Evolutionary conservation across 2,797 vertebrate genomes (phyloP), one percentile per base, ranked within the genome.

Genomic region (Florisuga fusca): DNA sequence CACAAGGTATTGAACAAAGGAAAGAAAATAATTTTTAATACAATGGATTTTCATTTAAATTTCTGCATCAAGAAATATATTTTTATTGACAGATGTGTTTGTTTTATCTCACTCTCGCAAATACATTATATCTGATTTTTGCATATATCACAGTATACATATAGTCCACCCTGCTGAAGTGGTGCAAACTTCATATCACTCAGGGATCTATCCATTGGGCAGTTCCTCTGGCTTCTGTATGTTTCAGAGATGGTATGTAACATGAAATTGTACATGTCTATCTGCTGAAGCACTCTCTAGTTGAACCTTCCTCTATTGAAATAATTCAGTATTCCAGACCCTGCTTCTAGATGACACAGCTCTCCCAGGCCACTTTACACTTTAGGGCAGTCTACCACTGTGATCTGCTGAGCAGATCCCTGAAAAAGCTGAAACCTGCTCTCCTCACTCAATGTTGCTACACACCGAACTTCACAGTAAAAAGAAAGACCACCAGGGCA

Each of bases 211-310:
- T 38, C 63, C 36, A 9, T 12, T 46, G 58, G 14, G 20, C 36
- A n/a, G 23, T 38, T 76, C 0, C 1, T 43, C 48, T 25, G 27
- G 23, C 54, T 72, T 11, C 74, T 80, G 2, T 10, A 8, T 17
- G 19, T 63, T 63, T 34, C 54, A 54, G 33, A 43, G 27, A 12
- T 38, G 58, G 9, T 4, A 27, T 27, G 17, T 23, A 6, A 0
- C 8, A 21, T 0, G 4, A n/a, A 15, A 14, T 22, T 38, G 12
- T 25, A 4, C 6, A 7, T 34, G 27, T n/a, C 45, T n/a, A 9
- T 50, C 55, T 90, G 51, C 26, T 64, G 20, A 51, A 64, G 26
- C 8, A 26, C 4, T 50, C 50, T 77, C 18, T 68, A 45, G 18
- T 54, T 58, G 15, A 25, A 12, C 38, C 16, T 73, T n/a, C 27